Evolutionary conservation across 2,113 vertebrate species (phyloP).

Genomic region (Elgaria multicarinata): DNA sequence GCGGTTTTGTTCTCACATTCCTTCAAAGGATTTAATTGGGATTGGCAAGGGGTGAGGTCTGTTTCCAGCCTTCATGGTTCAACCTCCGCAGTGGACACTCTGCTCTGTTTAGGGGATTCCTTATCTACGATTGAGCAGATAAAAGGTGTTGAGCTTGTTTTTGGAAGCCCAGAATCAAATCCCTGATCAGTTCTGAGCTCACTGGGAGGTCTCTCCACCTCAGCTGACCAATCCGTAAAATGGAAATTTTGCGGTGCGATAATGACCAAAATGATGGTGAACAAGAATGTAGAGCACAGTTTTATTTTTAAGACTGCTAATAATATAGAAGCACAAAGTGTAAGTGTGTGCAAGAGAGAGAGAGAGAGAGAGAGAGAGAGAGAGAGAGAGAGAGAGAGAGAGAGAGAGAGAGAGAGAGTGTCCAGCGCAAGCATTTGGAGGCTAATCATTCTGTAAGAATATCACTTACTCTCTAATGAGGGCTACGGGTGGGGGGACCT

Average conservation of each 20-base stretch:
- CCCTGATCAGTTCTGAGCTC: not conserved
- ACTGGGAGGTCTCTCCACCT: not conserved
- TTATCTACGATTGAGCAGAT: not conserved
- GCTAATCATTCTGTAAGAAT: not conserved
- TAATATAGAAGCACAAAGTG: not conserved
- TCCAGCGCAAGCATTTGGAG: not conserved
- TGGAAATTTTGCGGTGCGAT: not conserved
- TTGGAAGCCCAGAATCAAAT: not conserved
- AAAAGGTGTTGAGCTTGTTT: not conserved
- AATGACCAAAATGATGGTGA: not conserved
- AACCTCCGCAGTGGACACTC: not conserved
- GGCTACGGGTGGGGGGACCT: not conserved
- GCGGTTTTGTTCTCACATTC: not conserved
- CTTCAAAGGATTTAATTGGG: conserved; percentile 17
- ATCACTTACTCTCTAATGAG: not conserved
- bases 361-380: not conserved
- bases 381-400: not conserved
- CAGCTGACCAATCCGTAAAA: not conserved
- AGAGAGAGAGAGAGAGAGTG: too few species aligned
- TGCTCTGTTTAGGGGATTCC: not conserved
- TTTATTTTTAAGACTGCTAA: not conserved
- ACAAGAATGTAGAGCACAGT: not conserved
- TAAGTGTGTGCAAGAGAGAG: not conserved
- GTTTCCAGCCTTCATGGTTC: not conserved
- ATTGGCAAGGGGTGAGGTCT: not conserved